Evolutionary conservation across 2,888 invertebrate genomes (phyloP).

Genomic region (Lacanobia wlatinum): DNA sequence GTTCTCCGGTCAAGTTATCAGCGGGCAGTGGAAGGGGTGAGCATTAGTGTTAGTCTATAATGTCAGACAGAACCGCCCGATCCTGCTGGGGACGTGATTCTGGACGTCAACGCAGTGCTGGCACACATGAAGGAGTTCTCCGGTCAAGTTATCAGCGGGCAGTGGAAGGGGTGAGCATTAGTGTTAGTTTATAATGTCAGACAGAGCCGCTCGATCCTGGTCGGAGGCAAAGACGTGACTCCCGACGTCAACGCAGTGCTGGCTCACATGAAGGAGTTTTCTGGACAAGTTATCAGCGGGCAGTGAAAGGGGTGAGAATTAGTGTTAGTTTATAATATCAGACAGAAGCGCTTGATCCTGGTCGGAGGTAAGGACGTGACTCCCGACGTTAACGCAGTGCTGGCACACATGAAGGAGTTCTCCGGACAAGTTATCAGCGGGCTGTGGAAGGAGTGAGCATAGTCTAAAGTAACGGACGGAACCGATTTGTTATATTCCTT

Average conservation of each 20-base stretch:
- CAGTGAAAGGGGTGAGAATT: constrained; percentile 92
- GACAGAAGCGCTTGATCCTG: constrained; percentile 94
- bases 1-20: constrained; percentile 95
- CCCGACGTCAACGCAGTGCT: constrained; percentile 98
- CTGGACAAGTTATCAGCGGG: constrained; percentile 93
- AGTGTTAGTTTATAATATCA: too few relatives aligned
- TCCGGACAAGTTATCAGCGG: constrained; percentile 94
- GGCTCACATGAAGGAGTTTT: constrained; percentile 98
- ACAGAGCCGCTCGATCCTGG: constrained; percentile 93
- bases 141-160: constrained; percentile 93
- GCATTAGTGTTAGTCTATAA: constrained; percentile 22
- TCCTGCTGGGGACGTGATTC: constrained; percentile 97
- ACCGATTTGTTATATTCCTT: too few relatives aligned
- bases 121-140: constrained; percentile 98
- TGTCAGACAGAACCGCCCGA: constrained; percentile 92
- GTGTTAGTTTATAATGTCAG: constrained; percentile 72
- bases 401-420: constrained; percentile 98
- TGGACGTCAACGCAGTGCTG: constrained; percentile 96
- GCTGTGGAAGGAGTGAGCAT: constrained; percentile 92
- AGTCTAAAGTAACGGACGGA: too few relatives aligned
- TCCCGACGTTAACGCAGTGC: constrained; percentile 97
- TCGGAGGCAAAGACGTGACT: constrained; percentile 95
- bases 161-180: constrained; percentile 92
- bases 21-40: constrained; percentile 93
- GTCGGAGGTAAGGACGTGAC: constrained; percentile 95